These are phyloP conservation scores for Ommatoiulus sabulosus DNA, from an alignment of 2,888 invertebrate genomes.

Conservation along the genomic window DNA sequence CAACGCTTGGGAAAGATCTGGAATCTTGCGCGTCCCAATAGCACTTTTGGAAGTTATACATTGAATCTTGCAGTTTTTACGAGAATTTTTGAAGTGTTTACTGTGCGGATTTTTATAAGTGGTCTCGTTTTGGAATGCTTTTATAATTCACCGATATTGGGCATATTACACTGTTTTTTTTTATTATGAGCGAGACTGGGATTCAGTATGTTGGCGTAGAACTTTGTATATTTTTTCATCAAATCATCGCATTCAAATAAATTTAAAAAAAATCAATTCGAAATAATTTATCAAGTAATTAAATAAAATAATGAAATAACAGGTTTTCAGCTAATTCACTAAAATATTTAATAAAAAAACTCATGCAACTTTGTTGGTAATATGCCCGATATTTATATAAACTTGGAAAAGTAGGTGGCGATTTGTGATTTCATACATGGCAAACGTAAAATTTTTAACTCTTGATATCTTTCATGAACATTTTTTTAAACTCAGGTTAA, in stretches of 20 bases:
- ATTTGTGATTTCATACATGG: background rate
- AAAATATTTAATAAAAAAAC: background rate
- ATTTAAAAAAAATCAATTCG: too few species aligned
- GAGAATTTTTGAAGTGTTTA: background rate
- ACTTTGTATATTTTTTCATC: too few species aligned
- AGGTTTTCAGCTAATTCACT: background rate
- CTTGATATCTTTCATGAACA: background rate
- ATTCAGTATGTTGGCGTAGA: too few species aligned
- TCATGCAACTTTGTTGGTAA: background rate
- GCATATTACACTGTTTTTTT: background rate
- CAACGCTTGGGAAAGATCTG: background rate
- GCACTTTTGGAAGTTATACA: background rate
- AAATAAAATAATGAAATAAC: background rate
- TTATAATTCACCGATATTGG: background rate
- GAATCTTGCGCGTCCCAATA: background rate
- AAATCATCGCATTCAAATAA: too few species aligned
- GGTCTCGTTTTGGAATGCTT: background rate
- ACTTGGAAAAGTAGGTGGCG: background rate
- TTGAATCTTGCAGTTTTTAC: constrained; percentile 4
- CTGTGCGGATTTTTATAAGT: background rate
- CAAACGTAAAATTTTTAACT: background rate
- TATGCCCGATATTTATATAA: background rate
- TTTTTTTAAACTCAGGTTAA: constrained; percentile 5
- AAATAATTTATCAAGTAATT: background rate
- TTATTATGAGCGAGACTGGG: too few species aligned